Percentiles rank a stretch among this genome's conserved stretches.
Evolutionary conservation across 1,140 invertebrate species (phyloP).

Genomic region (Elymnias hypermnestra): DNA sequence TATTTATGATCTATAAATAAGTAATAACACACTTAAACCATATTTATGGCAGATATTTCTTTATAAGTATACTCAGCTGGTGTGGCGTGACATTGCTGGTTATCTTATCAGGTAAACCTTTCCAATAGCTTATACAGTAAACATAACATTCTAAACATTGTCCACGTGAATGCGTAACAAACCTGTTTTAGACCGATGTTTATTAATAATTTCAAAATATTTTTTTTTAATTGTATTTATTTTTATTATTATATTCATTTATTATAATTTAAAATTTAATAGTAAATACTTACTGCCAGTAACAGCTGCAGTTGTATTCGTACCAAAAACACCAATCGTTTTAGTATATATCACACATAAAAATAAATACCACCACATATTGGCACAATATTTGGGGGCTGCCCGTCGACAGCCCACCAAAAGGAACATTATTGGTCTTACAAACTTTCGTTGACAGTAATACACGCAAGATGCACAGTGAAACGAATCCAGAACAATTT

Average conservation of each 20-base stretch:
- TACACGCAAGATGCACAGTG: slow-evolving; percentile 47
- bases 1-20: too few species aligned
- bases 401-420: slow-evolving; percentile 70
- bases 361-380: slow-evolving; percentile 68
- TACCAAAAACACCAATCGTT: slow-evolving; percentile 45
- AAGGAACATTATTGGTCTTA: slow-evolving; percentile 53
- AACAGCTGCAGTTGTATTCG: slow-evolving; percentile 39
- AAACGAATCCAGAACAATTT: slow-evolving; percentile 23
- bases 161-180: slow-evolving; percentile 43
- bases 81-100: slow-evolving; percentile 22
- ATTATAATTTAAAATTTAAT: not conserved
- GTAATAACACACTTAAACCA: too few species aligned
- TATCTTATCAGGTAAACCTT: slow-evolving; percentile 17
- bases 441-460: slow-evolving; percentile 61
- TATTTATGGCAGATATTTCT: too few species aligned
- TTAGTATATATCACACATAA: slow-evolving; percentile 57
- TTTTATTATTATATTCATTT: not conserved
- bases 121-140: slow-evolving; percentile 7
- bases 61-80: not conserved
- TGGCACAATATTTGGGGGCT: slow-evolving; percentile 68
- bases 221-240: slow-evolving; percentile 6
- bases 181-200: slow-evolving; percentile 37
- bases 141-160: slow-evolving; percentile 16
- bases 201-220: slow-evolving; percentile 30
- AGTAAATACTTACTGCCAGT: slow-evolving; percentile 42